These are phyloP conservation scores for Aethes cnicana DNA, from an alignment of 2,888 invertebrate genomes.

Conservation along the genomic window DNA sequence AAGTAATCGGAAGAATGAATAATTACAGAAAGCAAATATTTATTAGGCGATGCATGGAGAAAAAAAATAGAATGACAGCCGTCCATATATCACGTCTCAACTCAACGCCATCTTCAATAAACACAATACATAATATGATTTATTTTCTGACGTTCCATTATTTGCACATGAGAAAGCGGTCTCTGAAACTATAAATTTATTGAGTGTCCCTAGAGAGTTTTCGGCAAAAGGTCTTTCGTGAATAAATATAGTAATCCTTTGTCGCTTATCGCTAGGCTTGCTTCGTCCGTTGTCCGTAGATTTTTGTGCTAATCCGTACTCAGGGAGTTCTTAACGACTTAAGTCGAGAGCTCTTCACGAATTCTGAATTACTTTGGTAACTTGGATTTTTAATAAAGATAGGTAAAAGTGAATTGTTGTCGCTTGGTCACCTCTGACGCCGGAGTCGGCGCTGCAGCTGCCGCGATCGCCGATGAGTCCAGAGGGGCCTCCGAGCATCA, in stretches of 20 bases:
- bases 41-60: too few species aligned
- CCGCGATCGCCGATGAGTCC: constrained; percentile 86
- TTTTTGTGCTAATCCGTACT: constrained; percentile 28
- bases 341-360: constrained; percentile 19
- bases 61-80: too few species aligned
- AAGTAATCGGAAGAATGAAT: neutral
- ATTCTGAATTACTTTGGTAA: constrained; percentile 20
- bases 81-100: too few species aligned
- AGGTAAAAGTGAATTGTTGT: constrained; percentile 1
- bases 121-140: too few species aligned
- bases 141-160: constrained; percentile 10
- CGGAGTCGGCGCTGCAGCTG: constrained; percentile 93
- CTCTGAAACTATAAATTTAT: constrained; percentile 13
- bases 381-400: too few species aligned
- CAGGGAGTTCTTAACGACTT: constrained; percentile 27
- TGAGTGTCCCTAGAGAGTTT: constrained; percentile 6
- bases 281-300: constrained; percentile 29
- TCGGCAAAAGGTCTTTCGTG: constrained; percentile 20
- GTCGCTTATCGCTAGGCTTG: constrained; percentile 21
- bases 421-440: constrained; percentile 84
- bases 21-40: too few species aligned
- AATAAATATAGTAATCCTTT: constrained; percentile 31
- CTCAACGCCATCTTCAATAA: too few species aligned
- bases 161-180: constrained; percentile 3
- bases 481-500: constrained; percentile 80